Conservation (phyloP, 2,888 invertebrate genomes). For the Lycaena phlaeas region DNA sequence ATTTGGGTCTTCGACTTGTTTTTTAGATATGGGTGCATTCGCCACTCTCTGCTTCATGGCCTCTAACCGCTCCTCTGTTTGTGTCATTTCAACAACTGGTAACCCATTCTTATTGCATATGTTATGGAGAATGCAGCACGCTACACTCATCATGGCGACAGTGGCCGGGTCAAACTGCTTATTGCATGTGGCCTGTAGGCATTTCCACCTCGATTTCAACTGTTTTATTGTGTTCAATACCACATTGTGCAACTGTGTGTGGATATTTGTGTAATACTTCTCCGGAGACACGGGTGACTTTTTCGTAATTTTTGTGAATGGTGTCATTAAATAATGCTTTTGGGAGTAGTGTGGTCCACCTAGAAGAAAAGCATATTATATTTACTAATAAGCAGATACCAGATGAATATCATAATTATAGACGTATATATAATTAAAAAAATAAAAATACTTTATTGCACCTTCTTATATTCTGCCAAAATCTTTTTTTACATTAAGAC, state of each 20-base stretch:
- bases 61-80: conserved; percentile 50
- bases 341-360: conserved; percentile 53
- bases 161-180: conserved; percentile 52
- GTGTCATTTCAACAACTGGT: conserved; percentile 41
- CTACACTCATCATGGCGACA: conserved; percentile 46
- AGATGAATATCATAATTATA: too few species aligned
- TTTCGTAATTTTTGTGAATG: conserved; percentile 56
- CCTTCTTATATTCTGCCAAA: too few species aligned
- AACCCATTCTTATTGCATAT: conserved; percentile 41
- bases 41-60: conserved; percentile 61
- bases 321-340: conserved; percentile 52
- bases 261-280: conserved; percentile 51
- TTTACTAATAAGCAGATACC: background rate
- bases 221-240: conserved; percentile 52
- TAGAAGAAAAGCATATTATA: conserved; percentile 24
- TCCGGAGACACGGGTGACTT: conserved; percentile 57
- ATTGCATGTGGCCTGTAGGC: conserved; percentile 54
- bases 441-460: too few species aligned
- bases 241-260: conserved; percentile 36
- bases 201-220: conserved; percentile 58
- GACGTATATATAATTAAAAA: too few species aligned
- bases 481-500: too few species aligned
- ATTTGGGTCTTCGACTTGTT: conserved; percentile 36
- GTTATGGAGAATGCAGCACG: conserved; percentile 54
- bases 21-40: conserved; percentile 47